phyloP scores from a whole-genome alignment of 1,140 invertebrate genomes.

The silkworm (Bombyx mori) region ASM3026992v2 NC_085127.1:5392501-5393000 shows the following conservation, averaged over 20 bases:
- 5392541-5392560: no score
- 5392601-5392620: constrained; percentile 65
- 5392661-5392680: constrained; percentile 4
- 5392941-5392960: constrained; percentile 11
- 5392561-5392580: constrained; percentile 35
- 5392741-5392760: constrained; percentile 18
- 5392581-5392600: constrained; percentile 39
- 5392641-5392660: constrained; percentile 42
- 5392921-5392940: constrained; percentile 22
- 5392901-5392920: constrained; percentile 21
- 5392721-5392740: constrained; percentile 11
- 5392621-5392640: constrained; percentile 59
- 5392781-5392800: constrained; percentile 61
- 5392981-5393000: no score
- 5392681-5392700: constrained; percentile 16
- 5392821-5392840: constrained; percentile 27
- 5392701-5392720: constrained; percentile 11
- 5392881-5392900: constrained; percentile 51
- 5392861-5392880: constrained; percentile 43
- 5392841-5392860: constrained; percentile 35
- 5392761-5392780: constrained; percentile 59
- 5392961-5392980: constrained; percentile 1
- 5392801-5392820: constrained; percentile 23
- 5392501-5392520: no score
- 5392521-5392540: neutral